Evolutionary conservation across 2,888 invertebrate species (phyloP).

Genomic region (Meghimatium bilineatum): DNA sequence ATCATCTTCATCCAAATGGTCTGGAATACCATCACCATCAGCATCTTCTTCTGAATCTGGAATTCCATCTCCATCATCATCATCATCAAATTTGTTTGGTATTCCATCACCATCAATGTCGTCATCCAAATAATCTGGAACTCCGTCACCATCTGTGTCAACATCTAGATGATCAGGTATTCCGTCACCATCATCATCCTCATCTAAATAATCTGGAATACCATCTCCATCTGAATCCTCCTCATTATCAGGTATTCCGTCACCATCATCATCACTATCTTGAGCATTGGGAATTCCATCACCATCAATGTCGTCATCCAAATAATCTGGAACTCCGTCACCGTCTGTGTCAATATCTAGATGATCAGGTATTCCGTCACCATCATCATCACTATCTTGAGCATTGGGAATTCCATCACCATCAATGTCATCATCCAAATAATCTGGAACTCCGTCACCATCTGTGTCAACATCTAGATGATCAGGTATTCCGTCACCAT

Average conservation of each 20-base stretch:
- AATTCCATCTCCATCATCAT: slow-evolving; percentile 59
- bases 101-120: slow-evolving; percentile 66
- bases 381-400: slow-evolving; percentile 66
- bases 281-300: slow-evolving; percentile 59
- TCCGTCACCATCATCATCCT: slow-evolving; percentile 63
- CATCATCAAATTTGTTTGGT: slow-evolving; percentile 56
- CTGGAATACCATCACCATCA: slow-evolving; percentile 67
- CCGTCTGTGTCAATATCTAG: slow-evolving; percentile 61
- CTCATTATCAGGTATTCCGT: slow-evolving; percentile 69
- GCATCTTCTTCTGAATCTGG: slow-evolving; percentile 63
- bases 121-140: slow-evolving; percentile 64
- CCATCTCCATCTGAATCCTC: slow-evolving; percentile 70
- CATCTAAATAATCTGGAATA: slow-evolving; percentile 60
- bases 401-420: slow-evolving; percentile 67
- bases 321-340: slow-evolving; percentile 61
- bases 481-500: slow-evolving; percentile 73
- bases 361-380: slow-evolving; percentile 65
- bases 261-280: slow-evolving; percentile 57
- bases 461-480: slow-evolving; percentile 61
- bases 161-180: slow-evolving; percentile 58
- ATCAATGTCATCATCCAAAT: slow-evolving; percentile 55
- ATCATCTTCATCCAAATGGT: slow-evolving; percentile 60
- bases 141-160: slow-evolving; percentile 55
- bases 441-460: slow-evolving; percentile 66
- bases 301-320: slow-evolving; percentile 57